Evolutionary conservation across 2,797 vertebrate genomes (phyloP), one percentile per base, ranked within the genome.

Genomic region (Hapalemur alaotrensis): DNA sequence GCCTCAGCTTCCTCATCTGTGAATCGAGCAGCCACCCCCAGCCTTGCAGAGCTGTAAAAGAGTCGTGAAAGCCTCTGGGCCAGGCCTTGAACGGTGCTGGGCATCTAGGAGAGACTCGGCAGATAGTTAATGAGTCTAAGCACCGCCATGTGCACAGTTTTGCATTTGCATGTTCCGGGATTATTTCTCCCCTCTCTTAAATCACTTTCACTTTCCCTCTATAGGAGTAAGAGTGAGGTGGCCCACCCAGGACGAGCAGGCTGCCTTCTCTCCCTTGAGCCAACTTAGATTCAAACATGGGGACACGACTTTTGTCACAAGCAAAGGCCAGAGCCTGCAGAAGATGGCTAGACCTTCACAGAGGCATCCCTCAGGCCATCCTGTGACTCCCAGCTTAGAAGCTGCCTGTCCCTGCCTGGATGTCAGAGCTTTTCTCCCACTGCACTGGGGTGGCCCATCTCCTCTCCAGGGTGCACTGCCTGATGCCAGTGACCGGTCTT

Each of bases 91-190:
- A 57, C 0, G 32, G 32, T 52, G 7, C 59, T 25, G 22, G 38
- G 38, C n/a, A 48, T 15, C n/a, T 46, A 75, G 46, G 82, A 75
- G 73, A 20, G 5, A 5, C 59, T 61, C 4, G 4, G 38, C 14
- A 43, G 13, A 22, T 2, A 38, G 20, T 22, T 54, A 69, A 15
- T 1, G 22, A 84, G 57, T 18, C 22, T 17, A 28, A 50, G 22
- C 14, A 70, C 10, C 0, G 0, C n/a, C 15, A 4, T 4, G 10
- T 23, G 28, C n/a, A 3, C 4, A 41, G 25, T 12, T 52, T 46
- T 23, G 14, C 22, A 6, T 12, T 52, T 28, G n/a, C 15, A 35
- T 1, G 6, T 67, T 30, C 69, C 70, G 30, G 46, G 18, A 82
- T 23, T 32, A 76, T 35, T 76, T 59, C 61, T 76, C n/a, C 61